phyloP scores from a whole-genome alignment of 2,113 vertebrate species.

The Pteronura brasiliensis region DNA sequence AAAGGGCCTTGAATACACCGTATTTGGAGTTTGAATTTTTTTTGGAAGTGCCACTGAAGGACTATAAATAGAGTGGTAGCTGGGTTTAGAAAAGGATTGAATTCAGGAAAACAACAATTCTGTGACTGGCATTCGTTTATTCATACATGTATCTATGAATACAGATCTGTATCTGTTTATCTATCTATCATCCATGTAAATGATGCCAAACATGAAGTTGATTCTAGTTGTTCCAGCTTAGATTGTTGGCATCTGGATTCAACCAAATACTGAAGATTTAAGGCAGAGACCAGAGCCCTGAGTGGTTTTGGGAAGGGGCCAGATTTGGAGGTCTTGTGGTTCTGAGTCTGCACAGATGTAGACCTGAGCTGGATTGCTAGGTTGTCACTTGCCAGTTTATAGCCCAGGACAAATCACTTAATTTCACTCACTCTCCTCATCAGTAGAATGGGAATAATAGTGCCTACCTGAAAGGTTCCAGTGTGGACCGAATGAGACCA shows the following conservation, averaged over 20 bases:
- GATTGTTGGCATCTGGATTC: not conserved
- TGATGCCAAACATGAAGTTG: not conserved
- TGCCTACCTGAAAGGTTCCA: not conserved
- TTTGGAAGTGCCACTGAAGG: not conserved
- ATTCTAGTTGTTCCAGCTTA: not conserved
- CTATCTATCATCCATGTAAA: not conserved
- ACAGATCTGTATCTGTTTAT: not conserved
- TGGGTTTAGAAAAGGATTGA: not conserved
- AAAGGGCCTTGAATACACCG: not conserved
- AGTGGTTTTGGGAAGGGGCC: not conserved
- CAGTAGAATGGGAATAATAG: not conserved
- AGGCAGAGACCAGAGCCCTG: not conserved
- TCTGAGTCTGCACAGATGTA: not conserved
- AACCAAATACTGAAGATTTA: not conserved
- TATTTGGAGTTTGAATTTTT: not conserved
- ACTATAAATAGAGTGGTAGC: no score
- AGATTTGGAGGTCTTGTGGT: not conserved
- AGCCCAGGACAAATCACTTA: not conserved
- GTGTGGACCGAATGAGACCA: not conserved
- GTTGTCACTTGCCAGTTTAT: not conserved
- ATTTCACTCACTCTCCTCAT: not conserved
- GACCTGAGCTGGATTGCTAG: not conserved
- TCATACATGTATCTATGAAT: not conserved
- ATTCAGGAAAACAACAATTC: not conserved
- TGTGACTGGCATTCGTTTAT: not conserved